A percentile compares a stretch with the other conserved stretches of the same genome.
Conservation (phyloP, 2,888 invertebrate genomes). For the Nomada goodeniana region DNA sequence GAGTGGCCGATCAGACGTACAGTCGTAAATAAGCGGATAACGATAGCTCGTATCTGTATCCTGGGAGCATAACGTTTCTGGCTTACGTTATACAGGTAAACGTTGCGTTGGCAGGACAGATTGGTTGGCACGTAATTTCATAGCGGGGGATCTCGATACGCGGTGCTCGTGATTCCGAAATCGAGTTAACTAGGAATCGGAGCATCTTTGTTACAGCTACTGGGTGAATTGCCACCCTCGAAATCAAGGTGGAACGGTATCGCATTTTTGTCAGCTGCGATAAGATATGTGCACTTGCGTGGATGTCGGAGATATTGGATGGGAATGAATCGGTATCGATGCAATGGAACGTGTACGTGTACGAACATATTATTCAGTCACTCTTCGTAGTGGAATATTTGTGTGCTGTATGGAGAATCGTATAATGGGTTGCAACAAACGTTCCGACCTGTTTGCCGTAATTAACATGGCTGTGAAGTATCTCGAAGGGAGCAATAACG, state of each 20-base stretch:
- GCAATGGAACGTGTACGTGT: no score
- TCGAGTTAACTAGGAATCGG: slow-evolving; percentile 54
- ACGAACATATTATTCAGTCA: no score
- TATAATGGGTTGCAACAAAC: background rate
- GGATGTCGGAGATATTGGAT: no score
- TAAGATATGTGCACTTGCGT: background rate
- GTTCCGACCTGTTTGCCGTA: background rate
- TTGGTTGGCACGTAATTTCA: slow-evolving; percentile 72
- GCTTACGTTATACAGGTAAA: slow-evolving; percentile 59
- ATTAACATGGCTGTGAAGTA: slow-evolving; percentile 12
- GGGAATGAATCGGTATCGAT: no score
- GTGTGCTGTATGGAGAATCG: no score
- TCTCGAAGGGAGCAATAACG: background rate
- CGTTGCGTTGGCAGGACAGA: slow-evolving; percentile 62
- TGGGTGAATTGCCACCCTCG: slow-evolving; percentile 1
- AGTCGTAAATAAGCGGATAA: slow-evolving; percentile 80
- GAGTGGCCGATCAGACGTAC: slow-evolving; percentile 69
- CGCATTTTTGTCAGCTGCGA: background rate
- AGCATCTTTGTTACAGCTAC: slow-evolving; percentile 1
- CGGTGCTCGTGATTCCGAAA: slow-evolving; percentile 28
- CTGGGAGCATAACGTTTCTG: slow-evolving; percentile 63
- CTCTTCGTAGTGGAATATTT: no score
- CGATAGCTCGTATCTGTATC: slow-evolving; percentile 74
- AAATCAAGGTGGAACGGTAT: background rate
- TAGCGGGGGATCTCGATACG: slow-evolving; percentile 44